phyloP scores from a whole-genome alignment of 2,888 invertebrate genomes.

The Apomyelois bistriatella region DNA sequence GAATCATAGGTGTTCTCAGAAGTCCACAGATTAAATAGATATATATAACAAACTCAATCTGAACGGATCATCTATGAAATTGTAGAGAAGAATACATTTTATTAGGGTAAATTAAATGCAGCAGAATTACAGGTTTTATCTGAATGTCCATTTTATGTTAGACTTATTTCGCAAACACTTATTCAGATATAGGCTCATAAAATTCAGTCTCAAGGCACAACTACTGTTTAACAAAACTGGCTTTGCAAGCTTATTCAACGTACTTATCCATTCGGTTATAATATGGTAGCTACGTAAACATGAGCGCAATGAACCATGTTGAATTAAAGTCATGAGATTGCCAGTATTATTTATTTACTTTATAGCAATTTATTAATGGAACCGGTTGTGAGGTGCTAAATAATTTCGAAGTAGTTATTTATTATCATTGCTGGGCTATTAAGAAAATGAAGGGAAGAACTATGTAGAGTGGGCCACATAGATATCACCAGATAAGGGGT shows the following conservation, averaged over 20 bases:
- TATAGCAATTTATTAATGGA: background rate
- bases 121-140: background rate
- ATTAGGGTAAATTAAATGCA: background rate
- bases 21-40: too few species aligned
- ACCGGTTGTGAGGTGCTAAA: background rate
- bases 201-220: conserved; percentile 2
- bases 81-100: background rate
- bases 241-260: background rate
- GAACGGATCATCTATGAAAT: background rate
- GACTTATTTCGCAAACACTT: conserved; percentile 1
- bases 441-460: too few species aligned
- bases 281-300: conserved; percentile 4
- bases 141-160: background rate
- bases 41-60: background rate
- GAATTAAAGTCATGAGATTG: background rate
- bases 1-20: too few species aligned
- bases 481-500: too few species aligned
- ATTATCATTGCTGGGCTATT: too few species aligned
- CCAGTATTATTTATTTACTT: background rate
- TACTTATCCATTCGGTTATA: background rate
- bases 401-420: too few species aligned
- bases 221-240: conserved; percentile 6
- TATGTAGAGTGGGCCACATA: too few species aligned
- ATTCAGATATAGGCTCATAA: conserved; percentile 1
- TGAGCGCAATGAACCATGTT: background rate